Evolutionary conservation across 2,888 invertebrate species (phyloP).

Genomic region (Scaptomyza polygonia): DNA sequence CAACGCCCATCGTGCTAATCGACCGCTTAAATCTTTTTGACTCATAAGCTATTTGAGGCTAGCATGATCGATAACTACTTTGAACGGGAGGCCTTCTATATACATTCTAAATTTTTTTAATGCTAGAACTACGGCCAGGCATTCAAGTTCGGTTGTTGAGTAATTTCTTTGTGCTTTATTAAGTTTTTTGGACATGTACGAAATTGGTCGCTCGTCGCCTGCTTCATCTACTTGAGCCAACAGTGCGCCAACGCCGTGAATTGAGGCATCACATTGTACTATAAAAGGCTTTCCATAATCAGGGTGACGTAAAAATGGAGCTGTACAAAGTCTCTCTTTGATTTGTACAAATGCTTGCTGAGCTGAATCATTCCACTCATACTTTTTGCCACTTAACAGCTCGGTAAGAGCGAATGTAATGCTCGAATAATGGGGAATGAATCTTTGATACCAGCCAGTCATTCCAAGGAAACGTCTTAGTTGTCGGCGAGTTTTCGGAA

Average conservation of each 20-base stretch:
- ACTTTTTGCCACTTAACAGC: constrained; percentile 2
- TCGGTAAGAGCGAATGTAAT: no score
- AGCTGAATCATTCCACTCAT: constrained; percentile 7
- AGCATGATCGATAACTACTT: no score
- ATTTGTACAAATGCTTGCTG: background rate
- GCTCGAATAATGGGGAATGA: constrained; percentile 5
- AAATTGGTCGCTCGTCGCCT: constrained; percentile 12
- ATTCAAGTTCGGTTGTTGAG: constrained; percentile 9
- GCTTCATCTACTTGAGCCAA: constrained; percentile 3
- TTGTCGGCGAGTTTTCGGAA: constrained; percentile 11
- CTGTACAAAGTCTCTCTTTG: background rate
- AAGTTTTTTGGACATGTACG: constrained; percentile 20
- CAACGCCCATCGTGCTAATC: no score
- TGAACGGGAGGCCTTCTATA: no score
- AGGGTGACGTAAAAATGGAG: no score
- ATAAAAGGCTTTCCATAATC: no score
- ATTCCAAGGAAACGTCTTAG: constrained; percentile 12
- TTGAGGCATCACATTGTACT: constrained; percentile 6
- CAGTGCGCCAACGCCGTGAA: background rate
- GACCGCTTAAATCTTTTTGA: no score
- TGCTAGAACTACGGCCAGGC: background rate
- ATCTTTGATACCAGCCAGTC: constrained; percentile 16
- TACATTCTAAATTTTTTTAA: no score
- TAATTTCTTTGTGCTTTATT: constrained; percentile 20
- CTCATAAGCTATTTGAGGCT: no score